A percentile compares a stretch with the other conserved stretches of the same genome.
phyloP scores from a whole-genome alignment of 2,888 invertebrate species.

The Cryptus armator region DNA sequence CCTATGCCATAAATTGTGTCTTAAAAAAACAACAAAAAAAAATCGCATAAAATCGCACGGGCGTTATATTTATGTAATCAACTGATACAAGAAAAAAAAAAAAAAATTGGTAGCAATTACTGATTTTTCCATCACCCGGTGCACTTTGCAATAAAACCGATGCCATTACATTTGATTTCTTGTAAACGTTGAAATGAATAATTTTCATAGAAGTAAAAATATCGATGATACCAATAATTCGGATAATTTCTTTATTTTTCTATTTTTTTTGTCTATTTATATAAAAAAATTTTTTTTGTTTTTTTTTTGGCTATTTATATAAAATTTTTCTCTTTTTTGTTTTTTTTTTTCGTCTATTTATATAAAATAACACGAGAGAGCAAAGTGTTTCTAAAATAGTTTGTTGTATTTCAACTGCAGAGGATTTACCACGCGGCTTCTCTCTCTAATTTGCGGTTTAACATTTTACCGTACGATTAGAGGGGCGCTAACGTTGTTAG shows the following conservation, averaged over 20 bases:
- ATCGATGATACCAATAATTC: too few relatives aligned
- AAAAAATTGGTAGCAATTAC: background rate
- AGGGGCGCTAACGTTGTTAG: constrained; percentile 53
- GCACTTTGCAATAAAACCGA: background rate
- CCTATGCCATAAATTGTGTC: background rate
- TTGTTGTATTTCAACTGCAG: constrained; percentile 25
- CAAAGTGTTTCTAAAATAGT: constrained; percentile 1
- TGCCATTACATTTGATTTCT: too few relatives aligned
- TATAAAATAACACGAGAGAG: background rate
- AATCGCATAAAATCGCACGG: background rate
- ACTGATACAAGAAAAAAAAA: background rate
- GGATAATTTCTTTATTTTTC: too few relatives aligned
- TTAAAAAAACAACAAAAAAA: constrained; percentile 19
- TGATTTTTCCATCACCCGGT: background rate
- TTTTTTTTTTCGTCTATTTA: background rate
- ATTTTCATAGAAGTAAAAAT: too few relatives aligned
- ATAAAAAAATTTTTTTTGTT: background rate
- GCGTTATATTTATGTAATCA: constrained; percentile 11
- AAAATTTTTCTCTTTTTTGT: background rate
- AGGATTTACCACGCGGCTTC: background rate
- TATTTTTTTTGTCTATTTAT: too few relatives aligned
- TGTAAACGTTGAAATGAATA: too few relatives aligned
- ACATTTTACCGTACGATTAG: constrained; percentile 61
- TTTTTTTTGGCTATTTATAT: background rate
- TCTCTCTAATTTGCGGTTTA: constrained; percentile 63